A percentile compares a stretch with the other conserved stretches of the same genome.
Evolutionary conservation across 2,797 vertebrate species (phyloP).

Genomic region (Neosilurus hyrtlii): DNA sequence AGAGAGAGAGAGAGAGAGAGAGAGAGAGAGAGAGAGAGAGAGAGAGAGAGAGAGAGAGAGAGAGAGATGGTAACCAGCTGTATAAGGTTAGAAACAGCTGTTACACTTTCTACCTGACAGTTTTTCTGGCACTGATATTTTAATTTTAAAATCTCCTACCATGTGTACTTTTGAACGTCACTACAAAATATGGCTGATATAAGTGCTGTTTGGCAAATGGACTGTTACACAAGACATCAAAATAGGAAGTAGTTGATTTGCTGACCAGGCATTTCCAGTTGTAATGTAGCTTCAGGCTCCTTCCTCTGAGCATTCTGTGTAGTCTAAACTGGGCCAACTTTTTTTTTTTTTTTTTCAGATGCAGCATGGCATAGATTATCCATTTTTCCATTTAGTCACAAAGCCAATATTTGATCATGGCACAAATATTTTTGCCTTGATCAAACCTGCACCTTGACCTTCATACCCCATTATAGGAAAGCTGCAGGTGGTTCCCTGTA

Average conservation of each 20-base stretch:
- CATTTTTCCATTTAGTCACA: constrained; percentile 7
- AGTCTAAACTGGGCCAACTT: constrained; percentile 28
- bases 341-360: background rate
- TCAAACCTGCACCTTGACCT: constrained; percentile 15
- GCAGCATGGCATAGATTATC: background rate
- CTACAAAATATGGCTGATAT: constrained; percentile 19
- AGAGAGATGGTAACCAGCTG: constrained; percentile 21
- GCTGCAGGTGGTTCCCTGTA: constrained; percentile 24
- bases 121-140: background rate
- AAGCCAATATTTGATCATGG: background rate
- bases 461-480: background rate
- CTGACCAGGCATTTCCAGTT: constrained; percentile 50
- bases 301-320: constrained; percentile 42
- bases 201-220: constrained; percentile 32
- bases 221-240: constrained; percentile 41
- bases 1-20: background rate
- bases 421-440: constrained; percentile 20
- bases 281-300: constrained; percentile 46
- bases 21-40: background rate
- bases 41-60: background rate
- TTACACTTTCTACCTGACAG: background rate
- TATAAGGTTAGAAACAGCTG: constrained; percentile 7
- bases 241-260: constrained; percentile 53
- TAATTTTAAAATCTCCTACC: constrained; percentile 26
- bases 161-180: constrained; percentile 3